These are phyloP conservation scores for Lampris incognitus DNA, from an alignment of 2,113 vertebrate genomes.

Conservation along the genomic window DNA sequence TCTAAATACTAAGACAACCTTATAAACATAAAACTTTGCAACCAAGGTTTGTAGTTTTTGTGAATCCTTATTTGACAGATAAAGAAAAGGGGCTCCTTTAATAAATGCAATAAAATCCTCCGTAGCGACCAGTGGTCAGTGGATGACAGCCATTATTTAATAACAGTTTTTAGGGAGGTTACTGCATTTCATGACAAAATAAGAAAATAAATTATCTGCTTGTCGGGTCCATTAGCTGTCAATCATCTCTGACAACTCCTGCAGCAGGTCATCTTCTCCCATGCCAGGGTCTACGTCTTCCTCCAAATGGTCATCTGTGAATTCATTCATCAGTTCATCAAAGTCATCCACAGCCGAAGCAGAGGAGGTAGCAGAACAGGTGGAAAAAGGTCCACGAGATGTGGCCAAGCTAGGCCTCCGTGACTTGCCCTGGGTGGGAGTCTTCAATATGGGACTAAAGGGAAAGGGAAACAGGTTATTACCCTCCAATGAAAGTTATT, in stretches of 20 bases:
- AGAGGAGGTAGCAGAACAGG: slow-evolving; percentile 50
- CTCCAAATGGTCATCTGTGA: slow-evolving; percentile 90
- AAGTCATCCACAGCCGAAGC: slow-evolving; percentile 89
- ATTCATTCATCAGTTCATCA: slow-evolving; percentile 93
- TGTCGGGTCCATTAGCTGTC: slow-evolving; percentile 81
- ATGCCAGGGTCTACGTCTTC: slow-evolving; percentile 89
- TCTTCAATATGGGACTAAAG: slow-evolving; percentile 58
- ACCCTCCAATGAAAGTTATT: no score
- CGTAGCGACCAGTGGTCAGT: not conserved
- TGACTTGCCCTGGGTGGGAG: slow-evolving; percentile 64
- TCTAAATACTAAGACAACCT: no score
- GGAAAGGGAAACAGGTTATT: slow-evolving; percentile 28
- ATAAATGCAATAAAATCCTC: not conserved
- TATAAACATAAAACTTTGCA: not conserved
- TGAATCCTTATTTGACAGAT: no score
- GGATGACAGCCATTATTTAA: not conserved
- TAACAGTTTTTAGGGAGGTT: not conserved
- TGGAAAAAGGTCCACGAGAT: slow-evolving; percentile 58
- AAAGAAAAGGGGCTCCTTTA: not conserved
- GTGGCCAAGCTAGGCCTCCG: slow-evolving; percentile 80
- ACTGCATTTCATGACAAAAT: slow-evolving; percentile 11
- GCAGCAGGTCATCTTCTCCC: slow-evolving; percentile 93
- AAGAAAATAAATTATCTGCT: not conserved
- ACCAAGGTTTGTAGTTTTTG: slow-evolving; percentile 5
- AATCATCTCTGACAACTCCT: slow-evolving; percentile 96